A percentile compares a stretch with the other conserved stretches of the same genome.
Conservation (phyloP, 2,888 invertebrate species). For the Chaitophorus viminalis region DNA sequence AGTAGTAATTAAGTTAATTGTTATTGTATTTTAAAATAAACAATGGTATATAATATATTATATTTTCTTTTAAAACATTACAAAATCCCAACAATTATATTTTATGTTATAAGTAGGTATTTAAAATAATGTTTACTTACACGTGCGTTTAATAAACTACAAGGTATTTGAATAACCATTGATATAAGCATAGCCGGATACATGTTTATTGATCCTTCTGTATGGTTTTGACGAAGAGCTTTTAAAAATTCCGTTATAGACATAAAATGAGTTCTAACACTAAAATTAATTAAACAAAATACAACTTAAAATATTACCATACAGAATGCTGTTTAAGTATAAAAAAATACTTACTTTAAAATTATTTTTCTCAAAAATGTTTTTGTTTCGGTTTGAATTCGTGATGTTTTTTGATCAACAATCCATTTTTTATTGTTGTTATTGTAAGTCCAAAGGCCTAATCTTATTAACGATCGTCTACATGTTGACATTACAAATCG, state of each 20-base stretch:
- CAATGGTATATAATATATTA: too few relatives aligned
- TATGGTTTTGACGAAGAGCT: neutral
- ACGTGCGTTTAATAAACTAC: neutral
- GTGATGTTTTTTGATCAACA: neutral
- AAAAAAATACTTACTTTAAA: constrained; percentile 5
- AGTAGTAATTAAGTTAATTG: neutral
- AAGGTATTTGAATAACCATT: neutral
- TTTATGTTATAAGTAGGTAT: neutral
- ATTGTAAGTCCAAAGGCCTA: constrained; percentile 39
- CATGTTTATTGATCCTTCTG: constrained; percentile 4
- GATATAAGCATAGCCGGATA: constrained; percentile 35
- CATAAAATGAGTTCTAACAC: constrained; percentile 24
- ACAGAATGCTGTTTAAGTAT: neutral
- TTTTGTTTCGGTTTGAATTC: neutral
- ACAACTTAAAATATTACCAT: neutral
- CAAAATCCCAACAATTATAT: too few relatives aligned
- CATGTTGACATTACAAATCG: neutral
- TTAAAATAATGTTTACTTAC: constrained; percentile 31
- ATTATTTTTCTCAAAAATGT: neutral
- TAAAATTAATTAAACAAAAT: constrained; percentile 5
- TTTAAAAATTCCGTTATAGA: constrained; percentile 19
- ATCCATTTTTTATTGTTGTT: neutral
- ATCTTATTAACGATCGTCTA: constrained; percentile 19
- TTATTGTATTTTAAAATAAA: too few relatives aligned
- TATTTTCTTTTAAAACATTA: too few relatives aligned